Evolutionary conservation across 2,888 invertebrate species (phyloP), one percentile per base, ranked within the genome.

Genomic region (Macrosoma leucophasiata): DNA sequence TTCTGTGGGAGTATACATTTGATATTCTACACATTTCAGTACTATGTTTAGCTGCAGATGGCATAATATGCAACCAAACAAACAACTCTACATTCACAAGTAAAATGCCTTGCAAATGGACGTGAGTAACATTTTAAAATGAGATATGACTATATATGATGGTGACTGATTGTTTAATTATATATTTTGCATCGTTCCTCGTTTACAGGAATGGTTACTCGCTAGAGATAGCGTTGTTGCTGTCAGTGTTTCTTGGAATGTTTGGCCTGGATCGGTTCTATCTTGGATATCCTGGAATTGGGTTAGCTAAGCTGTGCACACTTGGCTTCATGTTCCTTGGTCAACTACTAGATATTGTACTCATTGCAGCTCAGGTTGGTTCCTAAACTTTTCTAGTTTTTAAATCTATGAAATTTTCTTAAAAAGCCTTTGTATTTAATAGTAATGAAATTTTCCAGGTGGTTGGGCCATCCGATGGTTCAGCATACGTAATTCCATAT

Each of bases 231-330:
- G 92, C 98, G 0, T 79, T 99, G 24, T 76, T 98, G 18, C 84
- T 99, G 3, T 98, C 98, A 0, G 93, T 99, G 29, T 99, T 99
- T 68, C 85, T 98, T 36, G 99, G 99, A 14, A 97, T 98, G 95
- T 96, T 99, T 82, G 99, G 99, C 10, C 87, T 95, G 13, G 99
- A 99, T 69, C 86, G 99, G 40, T 98, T 99, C 76, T 99, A 99
- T 65, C 86, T 99, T n/a, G 99, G 99, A 14, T 98, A 98, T 71
- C 97, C 96, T 31, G 98, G 96, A 1, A 89, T 98, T 48, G 98
- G 98, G 1, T 76, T 98, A 41, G 89, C 97, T 13, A 98, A 99
- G 73, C 88, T 98, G 44, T 96, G 97, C 63, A 98, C 98, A 1
- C 82, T 98, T 33, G 98, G 98, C 9, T 98, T 98, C 64, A 92